Conservation (phyloP, 2,797 vertebrate species). For the Remorina albescens region DNA sequence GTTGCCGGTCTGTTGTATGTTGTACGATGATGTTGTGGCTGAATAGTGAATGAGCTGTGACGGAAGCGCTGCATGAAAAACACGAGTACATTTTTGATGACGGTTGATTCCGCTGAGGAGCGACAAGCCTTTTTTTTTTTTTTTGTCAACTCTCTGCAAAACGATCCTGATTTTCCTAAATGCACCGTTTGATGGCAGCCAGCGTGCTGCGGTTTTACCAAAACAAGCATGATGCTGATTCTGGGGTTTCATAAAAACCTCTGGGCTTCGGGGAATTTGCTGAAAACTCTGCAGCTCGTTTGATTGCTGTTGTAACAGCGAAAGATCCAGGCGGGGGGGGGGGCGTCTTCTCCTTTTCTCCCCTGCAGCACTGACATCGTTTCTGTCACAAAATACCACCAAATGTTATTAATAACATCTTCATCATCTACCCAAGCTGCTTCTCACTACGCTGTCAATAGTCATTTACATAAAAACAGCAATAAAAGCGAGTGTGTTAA, state of each 20-base stretch:
- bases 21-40: constrained; percentile 48
- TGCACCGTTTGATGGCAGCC: constrained; percentile 13
- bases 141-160: constrained; percentile 53
- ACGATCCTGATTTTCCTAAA: constrained; percentile 31
- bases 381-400: neutral
- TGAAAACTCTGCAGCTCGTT: constrained; percentile 20
- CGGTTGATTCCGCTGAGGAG: constrained; percentile 35
- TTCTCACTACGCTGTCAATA: neutral
- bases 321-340: neutral
- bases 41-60: constrained; percentile 65
- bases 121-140: constrained; percentile 44
- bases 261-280: constrained; percentile 1
- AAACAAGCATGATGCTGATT: constrained; percentile 20
- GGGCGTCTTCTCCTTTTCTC: neutral
- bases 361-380: neutral
- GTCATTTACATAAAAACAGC: neutral
- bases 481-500: neutral
- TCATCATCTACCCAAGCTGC: neutral
- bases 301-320: constrained; percentile 1
- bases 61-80: constrained; percentile 47
- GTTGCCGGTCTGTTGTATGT: constrained; percentile 36
- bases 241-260: constrained; percentile 30
- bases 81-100: constrained; percentile 64
- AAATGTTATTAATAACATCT: neutral
- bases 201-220: neutral